These are phyloP conservation scores for Pseudois nayaur DNA, from an alignment of 2,113 vertebrate genomes.

Conservation along the genomic window DNA sequence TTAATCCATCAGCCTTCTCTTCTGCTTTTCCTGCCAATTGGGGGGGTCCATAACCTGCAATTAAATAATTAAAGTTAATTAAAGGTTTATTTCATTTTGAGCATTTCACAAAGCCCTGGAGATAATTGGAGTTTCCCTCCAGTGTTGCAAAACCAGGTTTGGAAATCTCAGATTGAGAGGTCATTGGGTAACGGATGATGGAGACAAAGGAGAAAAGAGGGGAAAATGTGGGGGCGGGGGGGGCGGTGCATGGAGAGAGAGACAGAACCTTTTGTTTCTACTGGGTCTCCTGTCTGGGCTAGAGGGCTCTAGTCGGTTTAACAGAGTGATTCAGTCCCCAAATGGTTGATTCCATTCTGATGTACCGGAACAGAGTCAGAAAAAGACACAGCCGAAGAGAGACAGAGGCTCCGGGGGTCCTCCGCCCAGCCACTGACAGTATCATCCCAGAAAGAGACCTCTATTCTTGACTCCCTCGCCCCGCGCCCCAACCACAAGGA, in stretches of 20 bases:
- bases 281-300: background rate
- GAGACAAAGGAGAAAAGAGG: background rate
- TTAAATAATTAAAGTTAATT: constrained; percentile 44
- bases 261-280: background rate
- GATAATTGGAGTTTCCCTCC: constrained; percentile 2
- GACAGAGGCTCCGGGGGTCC: background rate
- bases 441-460: background rate
- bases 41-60: constrained; percentile 12
- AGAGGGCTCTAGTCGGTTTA: background rate
- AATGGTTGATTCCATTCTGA: background rate
- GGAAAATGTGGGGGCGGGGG: background rate
- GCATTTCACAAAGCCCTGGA: constrained; percentile 27
- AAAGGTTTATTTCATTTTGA: constrained; percentile 26
- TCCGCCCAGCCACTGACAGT: background rate
- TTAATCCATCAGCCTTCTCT: background rate
- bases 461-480: background rate
- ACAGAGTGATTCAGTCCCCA: background rate
- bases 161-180: constrained; percentile 28
- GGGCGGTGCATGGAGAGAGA: background rate
- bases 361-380: background rate
- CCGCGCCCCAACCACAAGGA: background rate
- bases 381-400: background rate
- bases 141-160: constrained; percentile 47
- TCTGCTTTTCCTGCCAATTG: background rate
- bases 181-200: background rate